A percentile compares a stretch with the other conserved stretches of the same genome.
Conservation (phyloP, 1,140 invertebrate genomes). For the Heliconius congener region DNA sequence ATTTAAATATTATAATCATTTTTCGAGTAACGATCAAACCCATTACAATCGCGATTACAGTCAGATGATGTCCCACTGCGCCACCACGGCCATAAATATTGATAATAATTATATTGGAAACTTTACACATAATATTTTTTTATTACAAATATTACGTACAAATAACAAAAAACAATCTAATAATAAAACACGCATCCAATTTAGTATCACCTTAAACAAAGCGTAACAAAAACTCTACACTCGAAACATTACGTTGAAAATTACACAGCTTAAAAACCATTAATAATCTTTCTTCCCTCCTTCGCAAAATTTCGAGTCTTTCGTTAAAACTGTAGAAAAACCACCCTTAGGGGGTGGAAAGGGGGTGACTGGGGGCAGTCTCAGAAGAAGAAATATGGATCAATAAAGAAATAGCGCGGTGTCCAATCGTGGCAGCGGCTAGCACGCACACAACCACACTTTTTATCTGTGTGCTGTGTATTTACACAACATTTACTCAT, state of each 20-base stretch:
- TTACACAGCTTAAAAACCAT: slow-evolving; percentile 77
- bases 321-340: slow-evolving; percentile 81
- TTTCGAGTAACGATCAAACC: no score
- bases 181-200: slow-evolving; percentile 22
- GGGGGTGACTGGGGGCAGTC: slow-evolving; percentile 58
- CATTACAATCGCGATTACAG: no score
- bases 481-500: slow-evolving; percentile 44
- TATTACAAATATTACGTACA: no score
- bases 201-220: slow-evolving; percentile 44
- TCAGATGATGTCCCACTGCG: no score
- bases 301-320: slow-evolving; percentile 68
- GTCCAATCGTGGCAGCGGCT: slow-evolving; percentile 77
- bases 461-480: slow-evolving; percentile 34
- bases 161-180: not conserved
- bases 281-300: slow-evolving; percentile 71
- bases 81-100: no score
- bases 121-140: not conserved
- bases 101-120: no score
- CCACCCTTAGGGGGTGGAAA: slow-evolving; percentile 46
- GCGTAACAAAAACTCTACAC: slow-evolving; percentile 56
- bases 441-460: slow-evolving; percentile 64
- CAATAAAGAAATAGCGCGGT: slow-evolving; percentile 80
- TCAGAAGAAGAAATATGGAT: slow-evolving; percentile 82
- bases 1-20: no score
- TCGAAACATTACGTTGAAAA: slow-evolving; percentile 62